These are phyloP conservation scores for Plutella xylostella DNA, from an alignment of 2,888 invertebrate genomes.

Conservation along the genomic window DNA sequence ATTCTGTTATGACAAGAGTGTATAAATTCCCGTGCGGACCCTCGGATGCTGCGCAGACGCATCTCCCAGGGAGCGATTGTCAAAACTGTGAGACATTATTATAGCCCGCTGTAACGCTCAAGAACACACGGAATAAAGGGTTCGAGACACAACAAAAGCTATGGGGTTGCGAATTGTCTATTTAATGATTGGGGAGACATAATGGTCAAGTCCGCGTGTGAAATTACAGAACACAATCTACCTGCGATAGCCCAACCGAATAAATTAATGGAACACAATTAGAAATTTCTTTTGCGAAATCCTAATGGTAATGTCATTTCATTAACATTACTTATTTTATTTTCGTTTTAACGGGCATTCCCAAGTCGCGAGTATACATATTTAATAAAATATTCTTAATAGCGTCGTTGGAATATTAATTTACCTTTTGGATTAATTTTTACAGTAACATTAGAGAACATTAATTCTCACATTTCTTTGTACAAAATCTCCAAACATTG, in stretches of 20 bases:
- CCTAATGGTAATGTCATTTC: not conserved
- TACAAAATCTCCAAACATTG: too few species aligned
- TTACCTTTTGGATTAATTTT: too few species aligned
- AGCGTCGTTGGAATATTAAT: too few species aligned
- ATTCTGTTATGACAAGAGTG: slow-evolving; percentile 67
- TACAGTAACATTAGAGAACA: too few species aligned
- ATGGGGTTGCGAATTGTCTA: slow-evolving; percentile 45
- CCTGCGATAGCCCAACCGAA: not conserved
- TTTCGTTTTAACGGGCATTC: not conserved
- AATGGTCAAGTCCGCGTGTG: slow-evolving; percentile 59
- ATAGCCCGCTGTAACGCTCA: slow-evolving; percentile 41
- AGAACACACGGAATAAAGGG: slow-evolving; percentile 54
- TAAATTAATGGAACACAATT: not conserved
- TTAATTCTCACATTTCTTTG: too few species aligned
- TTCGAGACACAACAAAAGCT: slow-evolving; percentile 37
- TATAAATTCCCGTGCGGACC: slow-evolving; percentile 61
- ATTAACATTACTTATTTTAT: too few species aligned
- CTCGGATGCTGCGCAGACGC: slow-evolving; percentile 62
- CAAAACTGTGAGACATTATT: slow-evolving; percentile 56
- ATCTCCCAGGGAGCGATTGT: slow-evolving; percentile 45
- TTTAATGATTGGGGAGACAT: slow-evolving; percentile 49
- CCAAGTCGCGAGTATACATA: too few species aligned
- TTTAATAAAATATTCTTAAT: too few species aligned
- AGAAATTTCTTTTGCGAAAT: not conserved
- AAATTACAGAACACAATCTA: slow-evolving; percentile 30